Evolutionary conservation across 2,888 invertebrate genomes (phyloP), one percentile per base, ranked within the genome.

Genomic region (Rosalia funebris): DNA sequence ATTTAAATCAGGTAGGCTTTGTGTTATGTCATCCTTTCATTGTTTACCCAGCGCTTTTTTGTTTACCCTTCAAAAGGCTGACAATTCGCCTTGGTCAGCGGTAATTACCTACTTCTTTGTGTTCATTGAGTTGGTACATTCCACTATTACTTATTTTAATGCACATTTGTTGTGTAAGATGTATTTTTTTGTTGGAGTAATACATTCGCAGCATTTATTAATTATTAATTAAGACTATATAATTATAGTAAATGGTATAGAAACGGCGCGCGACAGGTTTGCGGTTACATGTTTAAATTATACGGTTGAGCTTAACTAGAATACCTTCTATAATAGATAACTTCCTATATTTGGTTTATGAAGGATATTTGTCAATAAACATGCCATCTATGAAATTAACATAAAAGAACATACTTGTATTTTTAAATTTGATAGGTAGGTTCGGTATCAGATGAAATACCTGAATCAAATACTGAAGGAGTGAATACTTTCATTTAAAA

Each of bases 1-100:
- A 37, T 19, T 37, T 42, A 45, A 44, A 48, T 56, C 5, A 60
- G 60, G 60, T 60, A 39, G 20, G 55, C 48, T 56, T 56, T 60
- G 12, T 60, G 60, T 56, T 37, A 60, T 50, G 14, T 46, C 15
- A 32, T 32, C 17, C 9, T 25, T 11, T 19, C 15, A 48, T 17
- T 57, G 14, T 32, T n/a, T n/a, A n/a, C 34, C 10, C 32, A 32
- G 32, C 46, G 31, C 32, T 12, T 32, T 46, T 44, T 2, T 32
- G 32, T 46, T 31, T 32, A 32, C n/a, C 32, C 2, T 32, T 11
- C 31, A 10, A 11, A 44, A 16, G 32, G 46, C 46, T 11, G 16
- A 32, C 16, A 39, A 39, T 46, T 46, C 16, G 20, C 50, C 25
- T 39, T 25, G 31, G 11, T 50, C 20, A 50, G 37, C 50, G 31